Percentiles rank a stretch among this genome's conserved stretches.
Conservation (phyloP, 2,113 vertebrate genomes). For the Mastomys natalensis region DNA sequence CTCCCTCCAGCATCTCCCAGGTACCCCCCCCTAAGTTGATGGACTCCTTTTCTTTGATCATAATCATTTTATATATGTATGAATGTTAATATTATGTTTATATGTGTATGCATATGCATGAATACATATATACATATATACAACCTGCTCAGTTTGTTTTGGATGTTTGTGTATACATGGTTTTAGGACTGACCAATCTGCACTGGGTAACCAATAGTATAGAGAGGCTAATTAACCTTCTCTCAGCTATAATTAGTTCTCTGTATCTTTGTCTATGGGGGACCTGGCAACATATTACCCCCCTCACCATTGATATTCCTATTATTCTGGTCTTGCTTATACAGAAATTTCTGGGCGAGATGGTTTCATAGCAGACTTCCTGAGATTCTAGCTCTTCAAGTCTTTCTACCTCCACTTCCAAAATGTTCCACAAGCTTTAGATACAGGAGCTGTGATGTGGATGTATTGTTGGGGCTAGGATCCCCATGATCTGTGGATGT, state of each 20-base stretch:
- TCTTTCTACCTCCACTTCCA: not conserved
- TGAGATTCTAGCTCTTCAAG: not conserved
- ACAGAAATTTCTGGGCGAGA: not conserved
- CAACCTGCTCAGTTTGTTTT: not conserved
- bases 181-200: not conserved
- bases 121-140: too few relatives aligned
- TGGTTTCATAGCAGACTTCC: not conserved
- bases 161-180: not conserved
- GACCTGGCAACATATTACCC: not conserved
- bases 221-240: not conserved
- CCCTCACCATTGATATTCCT: too few relatives aligned
- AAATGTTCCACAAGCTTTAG: not conserved
- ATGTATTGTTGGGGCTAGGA: not conserved
- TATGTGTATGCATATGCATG: not conserved
- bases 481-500: not conserved
- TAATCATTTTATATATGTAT: not conserved
- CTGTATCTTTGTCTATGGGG: not conserved
- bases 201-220: not conserved
- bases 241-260: not conserved
- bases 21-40: not conserved
- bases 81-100: not conserved
- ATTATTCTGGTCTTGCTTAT: not conserved
- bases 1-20: not conserved
- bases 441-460: not conserved
- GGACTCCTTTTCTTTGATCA: not conserved